Percentiles rank a stretch among this genome's conserved stretches.
Evolutionary conservation across 2,888 invertebrate species (phyloP).

Genomic region (Habrosyne pyritoides): DNA sequence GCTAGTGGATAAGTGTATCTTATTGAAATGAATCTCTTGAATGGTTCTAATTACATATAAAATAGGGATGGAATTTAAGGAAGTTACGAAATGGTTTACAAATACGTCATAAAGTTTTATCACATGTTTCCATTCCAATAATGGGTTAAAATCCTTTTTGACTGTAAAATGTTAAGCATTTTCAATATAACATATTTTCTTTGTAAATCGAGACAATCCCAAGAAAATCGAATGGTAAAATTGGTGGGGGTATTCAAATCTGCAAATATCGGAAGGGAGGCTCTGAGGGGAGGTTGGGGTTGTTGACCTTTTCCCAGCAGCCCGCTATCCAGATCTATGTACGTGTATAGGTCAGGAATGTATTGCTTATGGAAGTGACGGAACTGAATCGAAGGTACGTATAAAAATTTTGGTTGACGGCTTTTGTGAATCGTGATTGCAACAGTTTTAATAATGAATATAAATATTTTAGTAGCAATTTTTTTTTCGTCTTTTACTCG

Average conservation of each 20-base stretch:
- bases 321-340: constrained; percentile 54
- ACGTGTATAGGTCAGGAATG: constrained; percentile 32
- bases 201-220: constrained; percentile 32
- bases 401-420: too few relatives aligned
- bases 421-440: too few relatives aligned
- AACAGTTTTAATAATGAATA: too few relatives aligned
- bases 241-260: constrained; percentile 75
- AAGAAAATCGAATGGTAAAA: constrained; percentile 69
- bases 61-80: not conserved
- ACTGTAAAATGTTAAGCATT: constrained; percentile 13
- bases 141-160: not conserved
- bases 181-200: constrained; percentile 25
- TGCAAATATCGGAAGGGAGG: constrained; percentile 67
- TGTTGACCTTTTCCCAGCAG: constrained; percentile 69
- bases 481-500: too few relatives aligned
- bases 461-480: too few relatives aligned
- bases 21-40: too few relatives aligned
- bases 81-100: not conserved
- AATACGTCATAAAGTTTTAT: not conserved
- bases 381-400: constrained; percentile 10
- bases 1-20: too few relatives aligned
- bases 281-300: constrained; percentile 56
- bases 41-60: too few relatives aligned
- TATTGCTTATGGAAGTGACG: constrained; percentile 35
- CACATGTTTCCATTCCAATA: not conserved